Evolutionary conservation across 2,888 invertebrate genomes (phyloP).

Genomic region (Rhorus exstirpatorius): DNA sequence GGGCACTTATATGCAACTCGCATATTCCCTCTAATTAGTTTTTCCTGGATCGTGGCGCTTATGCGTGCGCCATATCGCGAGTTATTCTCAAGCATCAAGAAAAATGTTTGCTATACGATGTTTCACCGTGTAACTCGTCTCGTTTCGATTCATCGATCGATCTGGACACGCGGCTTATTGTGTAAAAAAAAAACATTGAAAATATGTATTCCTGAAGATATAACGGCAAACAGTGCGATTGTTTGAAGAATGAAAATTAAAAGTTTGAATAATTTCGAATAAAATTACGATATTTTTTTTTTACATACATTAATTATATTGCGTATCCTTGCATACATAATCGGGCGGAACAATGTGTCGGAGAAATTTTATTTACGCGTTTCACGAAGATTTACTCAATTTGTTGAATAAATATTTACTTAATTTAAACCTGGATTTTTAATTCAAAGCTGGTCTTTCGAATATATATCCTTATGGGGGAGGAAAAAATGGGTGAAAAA

Average conservation of each 20-base stretch:
- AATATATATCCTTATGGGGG: no score
- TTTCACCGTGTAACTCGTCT: not conserved
- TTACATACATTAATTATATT: not conserved
- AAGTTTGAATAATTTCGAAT: not conserved
- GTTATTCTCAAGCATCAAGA: no score
- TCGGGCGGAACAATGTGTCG: no score
- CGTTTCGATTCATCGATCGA: not conserved
- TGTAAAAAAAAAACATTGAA: not conserved
- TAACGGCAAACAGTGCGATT: not conserved
- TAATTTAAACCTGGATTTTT: no score
- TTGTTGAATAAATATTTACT: no score
- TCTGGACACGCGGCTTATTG: not conserved
- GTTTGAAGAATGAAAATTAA: not conserved
- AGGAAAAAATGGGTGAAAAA: no score
- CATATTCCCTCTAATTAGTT: slow-evolving; percentile 1
- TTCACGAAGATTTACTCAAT: no score
- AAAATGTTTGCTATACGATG: not conserved
- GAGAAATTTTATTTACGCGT: no score
- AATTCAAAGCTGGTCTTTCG: no score
- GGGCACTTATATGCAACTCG: not conserved
- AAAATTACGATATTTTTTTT: not conserved
- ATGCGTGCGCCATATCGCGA: slow-evolving; percentile 15
- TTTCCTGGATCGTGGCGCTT: slow-evolving; percentile 19
- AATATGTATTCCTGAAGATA: not conserved
- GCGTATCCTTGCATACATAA: no score